Conservation (phyloP, 2,113 vertebrate species). For the Fukomys damarensis region DNA sequence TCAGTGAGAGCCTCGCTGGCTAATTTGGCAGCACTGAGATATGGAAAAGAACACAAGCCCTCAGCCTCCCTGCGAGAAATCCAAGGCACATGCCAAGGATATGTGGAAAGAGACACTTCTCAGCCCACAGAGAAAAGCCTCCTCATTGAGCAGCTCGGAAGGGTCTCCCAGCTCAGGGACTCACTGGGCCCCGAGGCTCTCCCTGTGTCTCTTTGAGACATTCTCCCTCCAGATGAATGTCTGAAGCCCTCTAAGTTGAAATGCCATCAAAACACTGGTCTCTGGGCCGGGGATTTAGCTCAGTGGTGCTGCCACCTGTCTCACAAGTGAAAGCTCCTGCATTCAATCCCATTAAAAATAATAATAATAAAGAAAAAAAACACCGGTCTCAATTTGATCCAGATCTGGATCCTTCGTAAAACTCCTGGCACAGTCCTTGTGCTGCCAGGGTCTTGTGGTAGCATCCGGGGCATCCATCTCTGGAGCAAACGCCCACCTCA, state of each 20-base stretch:
- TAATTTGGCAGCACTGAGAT: constrained; percentile 85
- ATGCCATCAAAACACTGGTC: background rate
- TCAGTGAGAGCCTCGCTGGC: constrained; percentile 53
- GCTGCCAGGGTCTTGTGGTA: background rate
- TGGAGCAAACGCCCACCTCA: background rate
- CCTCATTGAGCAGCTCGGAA: constrained; percentile 87
- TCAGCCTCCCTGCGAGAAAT: constrained; percentile 76
- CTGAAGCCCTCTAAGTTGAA: constrained; percentile 53
- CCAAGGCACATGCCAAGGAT: constrained; percentile 86
- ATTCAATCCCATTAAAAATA: no score
- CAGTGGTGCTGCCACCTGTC: no score
- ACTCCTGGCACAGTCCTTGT: background rate
- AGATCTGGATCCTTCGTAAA: background rate
- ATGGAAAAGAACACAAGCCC: constrained; percentile 86
- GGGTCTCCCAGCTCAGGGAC: constrained; percentile 86
- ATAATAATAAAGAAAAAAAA: no score
- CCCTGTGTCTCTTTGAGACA: constrained; percentile 80
- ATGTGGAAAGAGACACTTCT: constrained; percentile 87
- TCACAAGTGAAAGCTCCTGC: no score
- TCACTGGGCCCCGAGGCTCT: constrained; percentile 79
- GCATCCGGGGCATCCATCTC: background rate
- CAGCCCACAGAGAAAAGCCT: constrained; percentile 86
- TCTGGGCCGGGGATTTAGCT: no score
- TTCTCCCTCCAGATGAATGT: constrained; percentile 86
- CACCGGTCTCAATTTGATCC: background rate